Conservation (phyloP, 2,113 vertebrate species). For the Lanius ludovicianus region DNA sequence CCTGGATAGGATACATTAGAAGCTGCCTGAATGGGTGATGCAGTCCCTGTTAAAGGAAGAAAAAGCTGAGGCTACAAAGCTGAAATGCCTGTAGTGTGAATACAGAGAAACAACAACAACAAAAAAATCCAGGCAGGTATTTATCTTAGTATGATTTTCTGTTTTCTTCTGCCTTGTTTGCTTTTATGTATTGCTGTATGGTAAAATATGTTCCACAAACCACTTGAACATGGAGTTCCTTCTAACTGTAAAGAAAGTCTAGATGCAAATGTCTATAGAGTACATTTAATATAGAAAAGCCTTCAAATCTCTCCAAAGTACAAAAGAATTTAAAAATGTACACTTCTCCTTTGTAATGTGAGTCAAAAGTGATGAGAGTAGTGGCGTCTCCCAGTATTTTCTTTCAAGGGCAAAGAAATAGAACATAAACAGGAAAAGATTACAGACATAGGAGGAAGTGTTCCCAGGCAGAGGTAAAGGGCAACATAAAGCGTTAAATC, state of each 20-base stretch:
- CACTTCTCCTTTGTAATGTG: not conserved
- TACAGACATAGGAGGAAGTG: not conserved
- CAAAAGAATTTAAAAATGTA: not conserved
- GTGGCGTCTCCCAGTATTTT: not conserved
- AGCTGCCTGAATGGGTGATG: not conserved
- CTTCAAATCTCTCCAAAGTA: not conserved
- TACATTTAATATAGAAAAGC: not conserved
- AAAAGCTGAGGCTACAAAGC: not conserved
- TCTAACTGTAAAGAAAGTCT: not conserved
- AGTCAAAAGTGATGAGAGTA: not conserved
- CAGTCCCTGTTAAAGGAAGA: not conserved
- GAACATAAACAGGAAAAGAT: slow-evolving; percentile 5
- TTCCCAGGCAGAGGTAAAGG: not conserved
- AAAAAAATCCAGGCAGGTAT: not conserved
- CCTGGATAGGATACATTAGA: not conserved
- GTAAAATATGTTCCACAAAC: not conserved
- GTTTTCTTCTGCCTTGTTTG: not conserved
- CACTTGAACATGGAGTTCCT: not conserved
- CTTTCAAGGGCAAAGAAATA: not conserved
- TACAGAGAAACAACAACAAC: not conserved
- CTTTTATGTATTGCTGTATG: not conserved
- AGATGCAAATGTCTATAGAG: not conserved
- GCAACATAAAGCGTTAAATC: not conserved
- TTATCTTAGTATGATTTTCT: not conserved
- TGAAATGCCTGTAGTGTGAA: not conserved